Percentiles rank a stretch among this genome's conserved stretches.
phyloP scores from a whole-genome alignment of 1,140 invertebrate species.

The Orchestia grillus region DNA sequence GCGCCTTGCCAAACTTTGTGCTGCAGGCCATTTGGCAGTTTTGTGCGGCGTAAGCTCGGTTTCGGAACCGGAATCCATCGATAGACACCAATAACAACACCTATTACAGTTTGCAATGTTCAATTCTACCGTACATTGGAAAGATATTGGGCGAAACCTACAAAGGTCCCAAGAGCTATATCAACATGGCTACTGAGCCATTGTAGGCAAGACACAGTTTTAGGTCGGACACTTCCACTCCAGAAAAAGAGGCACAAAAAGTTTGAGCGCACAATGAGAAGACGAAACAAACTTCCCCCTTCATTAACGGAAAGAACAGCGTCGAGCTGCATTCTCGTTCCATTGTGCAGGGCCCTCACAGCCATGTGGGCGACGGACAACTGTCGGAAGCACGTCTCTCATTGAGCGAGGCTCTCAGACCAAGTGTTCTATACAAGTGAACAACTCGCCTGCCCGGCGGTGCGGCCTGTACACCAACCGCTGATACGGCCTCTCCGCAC shows the following conservation, averaged over 20 bases:
- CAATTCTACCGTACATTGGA: not conserved
- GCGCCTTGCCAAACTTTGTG: not conserved
- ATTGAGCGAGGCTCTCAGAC: not conserved
- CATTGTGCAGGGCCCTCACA: not conserved
- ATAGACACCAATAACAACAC: not conserved
- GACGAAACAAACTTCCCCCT: not conserved
- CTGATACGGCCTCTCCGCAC: too few relatives aligned
- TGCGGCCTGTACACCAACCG: too few relatives aligned
- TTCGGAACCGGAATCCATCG: not conserved
- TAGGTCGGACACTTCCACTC: not conserved
- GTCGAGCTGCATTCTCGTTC: not conserved
- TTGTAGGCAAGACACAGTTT: not conserved
- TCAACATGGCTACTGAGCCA: not conserved
- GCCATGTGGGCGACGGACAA: not conserved
- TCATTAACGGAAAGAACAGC: not conserved
- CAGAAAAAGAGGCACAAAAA: not conserved
- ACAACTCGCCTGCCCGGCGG: not conserved
- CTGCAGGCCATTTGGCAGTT: not conserved
- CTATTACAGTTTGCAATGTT: not conserved
- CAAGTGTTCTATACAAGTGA: not conserved
- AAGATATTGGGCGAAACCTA: not conserved
- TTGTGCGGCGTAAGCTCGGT: not conserved
- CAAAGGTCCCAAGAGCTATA: not conserved
- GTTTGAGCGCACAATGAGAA: not conserved
- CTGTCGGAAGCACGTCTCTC: not conserved